Conservation (phyloP, 2,888 invertebrate genomes). For the Agrilus cyanescens region DNA sequence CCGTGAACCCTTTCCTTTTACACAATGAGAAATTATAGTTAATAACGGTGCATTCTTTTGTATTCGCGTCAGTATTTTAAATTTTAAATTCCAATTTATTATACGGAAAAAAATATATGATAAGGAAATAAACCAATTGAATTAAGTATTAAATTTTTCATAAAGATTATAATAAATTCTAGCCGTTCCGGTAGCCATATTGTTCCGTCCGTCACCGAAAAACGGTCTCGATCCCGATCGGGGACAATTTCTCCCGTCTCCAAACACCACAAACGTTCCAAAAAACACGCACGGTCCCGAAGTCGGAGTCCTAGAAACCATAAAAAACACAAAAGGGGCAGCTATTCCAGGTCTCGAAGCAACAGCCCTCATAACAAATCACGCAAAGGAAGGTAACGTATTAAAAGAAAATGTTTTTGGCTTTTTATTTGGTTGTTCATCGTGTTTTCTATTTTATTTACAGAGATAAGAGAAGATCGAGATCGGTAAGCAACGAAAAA, state of each 20-base stretch:
- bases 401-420: constrained; percentile 3
- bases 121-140: no score
- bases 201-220: constrained; percentile 29
- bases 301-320: constrained; percentile 28
- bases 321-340: constrained; percentile 32
- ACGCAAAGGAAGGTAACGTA: constrained; percentile 23
- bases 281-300: constrained; percentile 30
- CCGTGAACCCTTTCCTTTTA: not conserved
- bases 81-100: not conserved
- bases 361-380: constrained; percentile 30
- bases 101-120: no score
- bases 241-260: constrained; percentile 28
- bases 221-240: constrained; percentile 30
- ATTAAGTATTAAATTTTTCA: no score
- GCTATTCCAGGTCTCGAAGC: constrained; percentile 33
- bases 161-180: constrained; percentile 4
- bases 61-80: not conserved
- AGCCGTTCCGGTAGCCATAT: constrained; percentile 36
- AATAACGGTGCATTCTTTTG: not conserved
- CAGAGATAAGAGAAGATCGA: constrained; percentile 35
- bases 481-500: constrained; percentile 34
- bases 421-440: not conserved
- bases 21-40: no score
- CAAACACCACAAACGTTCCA: constrained; percentile 30
- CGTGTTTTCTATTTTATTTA: constrained; percentile 12